Evolutionary conservation across 2,113 vertebrate genomes (phyloP).

Genomic region (Tragelaphus buxtoni): DNA sequence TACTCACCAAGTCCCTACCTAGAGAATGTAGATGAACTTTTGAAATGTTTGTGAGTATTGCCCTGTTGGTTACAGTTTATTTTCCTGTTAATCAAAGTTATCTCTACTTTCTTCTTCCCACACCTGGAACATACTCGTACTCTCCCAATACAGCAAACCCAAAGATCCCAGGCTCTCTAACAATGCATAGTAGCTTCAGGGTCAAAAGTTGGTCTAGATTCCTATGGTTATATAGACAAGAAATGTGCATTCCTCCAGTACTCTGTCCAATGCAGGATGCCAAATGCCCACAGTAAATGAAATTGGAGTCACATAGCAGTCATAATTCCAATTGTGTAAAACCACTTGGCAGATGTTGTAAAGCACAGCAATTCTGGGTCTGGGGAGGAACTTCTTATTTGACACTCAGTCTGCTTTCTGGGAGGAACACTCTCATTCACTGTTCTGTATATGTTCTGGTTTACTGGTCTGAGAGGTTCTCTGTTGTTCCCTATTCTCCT

Average conservation of each 20-base stretch:
- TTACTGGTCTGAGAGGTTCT: neutral
- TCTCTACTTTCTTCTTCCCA: neutral
- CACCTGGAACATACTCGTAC: neutral
- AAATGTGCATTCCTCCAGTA: neutral
- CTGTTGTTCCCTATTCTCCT: neutral
- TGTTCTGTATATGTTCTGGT: neutral
- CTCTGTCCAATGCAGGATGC: rapidly evolving
- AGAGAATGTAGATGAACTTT: neutral
- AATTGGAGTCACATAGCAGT: neutral
- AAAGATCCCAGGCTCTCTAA: neutral
- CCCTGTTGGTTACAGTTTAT: neutral
- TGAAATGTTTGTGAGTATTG: neutral
- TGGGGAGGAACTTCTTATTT: neutral
- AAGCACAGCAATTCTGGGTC: neutral
- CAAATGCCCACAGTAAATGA: neutral
- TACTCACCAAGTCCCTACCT: neutral
- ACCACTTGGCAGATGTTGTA: neutral
- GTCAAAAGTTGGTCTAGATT: neutral
- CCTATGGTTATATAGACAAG: neutral
- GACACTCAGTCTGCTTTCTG: neutral
- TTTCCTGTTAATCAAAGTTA: neutral
- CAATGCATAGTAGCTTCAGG: rapidly evolving
- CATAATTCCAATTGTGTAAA: neutral
- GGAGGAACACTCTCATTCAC: neutral
- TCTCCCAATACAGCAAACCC: neutral